These are phyloP conservation scores for Anarhynchus alexandrinus DNA, from an alignment of 2,113 vertebrate genomes.

Conservation along the genomic window DNA sequence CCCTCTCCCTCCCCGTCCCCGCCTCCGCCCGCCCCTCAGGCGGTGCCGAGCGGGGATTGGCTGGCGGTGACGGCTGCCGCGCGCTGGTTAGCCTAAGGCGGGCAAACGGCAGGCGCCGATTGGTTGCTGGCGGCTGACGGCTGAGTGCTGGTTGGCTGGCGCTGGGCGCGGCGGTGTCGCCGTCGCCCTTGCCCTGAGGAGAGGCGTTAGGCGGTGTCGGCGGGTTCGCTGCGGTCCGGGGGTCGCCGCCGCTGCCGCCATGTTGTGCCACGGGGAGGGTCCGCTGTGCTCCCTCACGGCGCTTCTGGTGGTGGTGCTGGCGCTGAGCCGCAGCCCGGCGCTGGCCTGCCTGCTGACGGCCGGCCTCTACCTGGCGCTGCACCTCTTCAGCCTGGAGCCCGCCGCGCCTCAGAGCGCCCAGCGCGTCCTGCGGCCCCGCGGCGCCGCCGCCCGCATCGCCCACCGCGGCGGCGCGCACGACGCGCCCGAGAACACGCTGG, in stretches of 20 bases:
- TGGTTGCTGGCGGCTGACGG: fast-evolving
- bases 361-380: constrained; percentile 80
- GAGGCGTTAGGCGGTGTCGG: not conserved
- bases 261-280: constrained; percentile 79
- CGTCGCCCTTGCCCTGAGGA: no score
- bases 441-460: constrained; percentile 77
- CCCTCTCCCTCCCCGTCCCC: not conserved
- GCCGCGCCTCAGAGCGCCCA: constrained; percentile 69
- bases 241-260: not conserved
- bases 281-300: constrained; percentile 73
- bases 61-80: not conserved
- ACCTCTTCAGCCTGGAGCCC: constrained; percentile 81
- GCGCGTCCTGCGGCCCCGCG: constrained; percentile 80
- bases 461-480: constrained; percentile 91
- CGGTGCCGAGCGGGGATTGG: not conserved
- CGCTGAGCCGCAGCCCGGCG: constrained; percentile 79
- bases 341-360: constrained; percentile 73
- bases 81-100: not conserved
- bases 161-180: no score
- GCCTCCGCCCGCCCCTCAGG: not conserved
- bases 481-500: constrained; percentile 94
- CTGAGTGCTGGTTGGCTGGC: not conserved
- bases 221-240: not conserved
- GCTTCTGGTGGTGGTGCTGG: constrained; percentile 73
- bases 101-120: not conserved